Percentiles rank a stretch among this genome's conserved stretches.
These are phyloP conservation scores for Escarpia spicata DNA, from an alignment of 2,888 invertebrate genomes.

Conservation along the genomic window DNA sequence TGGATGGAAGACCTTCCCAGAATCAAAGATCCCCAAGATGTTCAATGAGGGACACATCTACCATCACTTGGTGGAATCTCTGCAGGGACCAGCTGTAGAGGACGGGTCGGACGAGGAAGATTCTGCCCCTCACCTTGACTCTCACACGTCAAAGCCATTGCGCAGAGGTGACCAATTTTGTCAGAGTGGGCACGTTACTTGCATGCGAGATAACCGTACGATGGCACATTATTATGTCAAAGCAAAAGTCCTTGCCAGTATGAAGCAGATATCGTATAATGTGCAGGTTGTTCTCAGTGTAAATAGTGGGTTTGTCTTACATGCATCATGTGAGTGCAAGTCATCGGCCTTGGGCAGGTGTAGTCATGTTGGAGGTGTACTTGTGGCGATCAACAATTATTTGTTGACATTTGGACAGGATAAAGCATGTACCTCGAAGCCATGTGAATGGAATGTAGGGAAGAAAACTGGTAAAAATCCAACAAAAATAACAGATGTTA, in stretches of 20 bases:
- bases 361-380: not conserved
- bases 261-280: not conserved
- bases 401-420: not conserved
- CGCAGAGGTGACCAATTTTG: not conserved
- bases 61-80: not conserved
- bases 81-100: not conserved
- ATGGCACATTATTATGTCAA: not conserved
- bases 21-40: not conserved
- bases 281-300: not conserved
- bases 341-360: not conserved
- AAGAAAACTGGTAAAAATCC: not conserved
- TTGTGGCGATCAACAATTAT: not conserved
- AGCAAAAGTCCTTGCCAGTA: not conserved
- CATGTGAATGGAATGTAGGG: not conserved
- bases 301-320: not conserved
- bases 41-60: not conserved
- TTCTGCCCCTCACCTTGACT: not conserved
- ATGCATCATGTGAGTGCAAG: not conserved
- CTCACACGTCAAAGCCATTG: not conserved
- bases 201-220: not conserved
- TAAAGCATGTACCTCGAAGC: not conserved
- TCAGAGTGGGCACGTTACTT: not conserved
- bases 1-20: not conserved
- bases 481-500: not conserved
- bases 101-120: no score